Base-by-base conservation (phyloP, 2,797 vertebrate genomes). In the Xiphorhynchus erythropygius region DNA sequence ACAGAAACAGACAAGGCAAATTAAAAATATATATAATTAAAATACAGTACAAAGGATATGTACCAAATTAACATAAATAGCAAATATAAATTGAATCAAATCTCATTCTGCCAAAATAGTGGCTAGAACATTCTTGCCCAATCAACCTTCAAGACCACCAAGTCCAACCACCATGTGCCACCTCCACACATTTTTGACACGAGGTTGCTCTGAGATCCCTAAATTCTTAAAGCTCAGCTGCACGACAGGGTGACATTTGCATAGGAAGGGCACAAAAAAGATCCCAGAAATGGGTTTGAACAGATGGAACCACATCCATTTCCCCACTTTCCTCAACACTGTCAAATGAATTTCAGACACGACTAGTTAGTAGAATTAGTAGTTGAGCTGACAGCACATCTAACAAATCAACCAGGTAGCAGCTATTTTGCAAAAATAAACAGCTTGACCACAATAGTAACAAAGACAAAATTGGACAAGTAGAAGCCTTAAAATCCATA, bases 391-490 rank as follows among this genome's bases (percentile, higher is more conserved):
- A 46, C 49, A 92, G 49, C 30, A 70, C 30, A 53, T 62, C 18
- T 56, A 53, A 68, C 77, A 84, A 78, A 88, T 75, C 73, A 84
- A 19, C 11, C 85, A 90, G 28, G 25, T 84, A 95, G 57, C 59
- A 56, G 24, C 59, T 67, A 33, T 13, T 86, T 92, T 67, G 80
- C 62, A 65, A 78, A 90, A 81, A 50, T 12, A 78, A 94, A 84
- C 39, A 78, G 25, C 37, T 84, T 82, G 74, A 73, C 81, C 1
- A 7, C 47, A 88, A 84, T 5, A 86, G 68, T 52, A 84, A 84
- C 39, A 44, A 85, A 71, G 68, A 56, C 10, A 84, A 65, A 75
- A 70, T 15, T 7, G 62, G 65, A 81, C 25, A 42, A 77, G 27
- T 5, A 47, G 47, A 85, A 76, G 32, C 55, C 44, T 64, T 76